Evolutionary conservation across 2,797 vertebrate genomes (phyloP), one percentile per base, ranked within the genome.

Genomic region (Monodelphis domestica): DNA sequence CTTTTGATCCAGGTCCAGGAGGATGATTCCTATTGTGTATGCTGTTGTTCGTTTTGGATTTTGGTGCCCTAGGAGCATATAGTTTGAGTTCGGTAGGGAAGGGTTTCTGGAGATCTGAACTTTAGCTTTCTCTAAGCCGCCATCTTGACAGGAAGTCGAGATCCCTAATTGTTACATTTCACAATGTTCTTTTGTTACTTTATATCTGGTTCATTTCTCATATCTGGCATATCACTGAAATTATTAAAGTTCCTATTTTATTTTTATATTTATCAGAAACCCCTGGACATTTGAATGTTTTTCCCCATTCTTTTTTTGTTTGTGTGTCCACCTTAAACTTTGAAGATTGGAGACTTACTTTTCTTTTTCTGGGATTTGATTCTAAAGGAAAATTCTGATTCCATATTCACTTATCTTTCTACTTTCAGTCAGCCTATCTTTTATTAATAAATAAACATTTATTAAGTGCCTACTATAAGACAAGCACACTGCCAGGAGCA

Each of bases 141-240:
- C n/a, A n/a, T n/a, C n/a, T n/a, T n/a, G n/a, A n/a, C n/a, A n/a
- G n/a, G n/a, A n/a, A n/a, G n/a, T n/a, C n/a, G n/a, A n/a, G n/a
- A n/a, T n/a, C n/a, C 89, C 91, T 97, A 96, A 96, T 95, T 93
- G 57, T 96, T 89, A 89, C 70, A 88, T 95, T 96, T 93, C 96
- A 93, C 93, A 96, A 97, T 95, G 55, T 91, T 92, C 55, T 95
- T 90, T 96, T 96, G 26, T 97, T 96, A 26, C 33, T 98, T 91
- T 97, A 94, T 56, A 59, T 91, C 91, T 97, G 53, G n/a, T 95
- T 95, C 93, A 52, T 96, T 97, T 95, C 38, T 97, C 97, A 96
- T 93, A 97, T 97, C 91, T 97, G 92, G 94, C 21, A 70, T 70
- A 98, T n/a, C 91, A 94, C 7, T 90, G 88, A 96, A 96, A 98